A percentile compares a stretch with the other conserved stretches of the same genome.
Evolutionary conservation across 2,113 vertebrate genomes (phyloP).

Genomic region (Alectura lathami): DNA sequence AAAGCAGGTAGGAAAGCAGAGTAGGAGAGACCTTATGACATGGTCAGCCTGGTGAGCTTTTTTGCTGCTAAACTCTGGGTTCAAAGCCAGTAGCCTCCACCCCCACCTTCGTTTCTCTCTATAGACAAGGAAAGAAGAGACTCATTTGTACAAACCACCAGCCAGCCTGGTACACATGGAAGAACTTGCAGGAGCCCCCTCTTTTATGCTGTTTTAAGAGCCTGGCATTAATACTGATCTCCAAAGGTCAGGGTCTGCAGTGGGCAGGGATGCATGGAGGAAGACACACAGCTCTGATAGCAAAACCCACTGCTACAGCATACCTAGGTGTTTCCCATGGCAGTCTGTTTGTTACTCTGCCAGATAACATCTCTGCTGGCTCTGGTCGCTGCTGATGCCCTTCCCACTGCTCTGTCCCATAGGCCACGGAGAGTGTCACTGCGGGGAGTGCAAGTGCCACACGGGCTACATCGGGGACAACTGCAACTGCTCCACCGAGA

Average conservation of each 20-base stretch:
- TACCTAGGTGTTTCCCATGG: no score
- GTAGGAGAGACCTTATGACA: not conserved
- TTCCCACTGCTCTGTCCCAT: not conserved
- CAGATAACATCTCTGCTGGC: not conserved
- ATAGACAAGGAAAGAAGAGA: not conserved
- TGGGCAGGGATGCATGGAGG: not conserved
- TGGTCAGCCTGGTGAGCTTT: fast-evolving
- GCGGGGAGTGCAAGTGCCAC: slow-evolving; percentile 95
- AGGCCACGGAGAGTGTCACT: slow-evolving; percentile 97
- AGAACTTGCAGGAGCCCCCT: not conserved
- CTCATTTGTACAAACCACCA: not conserved
- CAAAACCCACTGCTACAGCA: not conserved
- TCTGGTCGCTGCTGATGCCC: fast-evolving
- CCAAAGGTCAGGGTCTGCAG: not conserved
- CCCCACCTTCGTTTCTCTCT: not conserved
- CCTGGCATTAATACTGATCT: not conserved
- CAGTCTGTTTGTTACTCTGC: not conserved
- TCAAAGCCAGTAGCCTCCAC: not conserved
- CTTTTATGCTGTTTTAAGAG: not conserved
- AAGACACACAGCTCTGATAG: not conserved
- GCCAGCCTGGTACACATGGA: not conserved
- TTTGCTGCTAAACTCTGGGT: not conserved
- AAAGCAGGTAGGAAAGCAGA: not conserved
- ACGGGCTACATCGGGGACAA: slow-evolving; percentile 90
- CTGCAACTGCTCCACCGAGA: slow-evolving; percentile 94